A percentile compares a stretch with the other conserved stretches of the same genome.
phyloP scores from a whole-genome alignment of 2,797 vertebrate species.

The Rachycentron canadum region DNA sequence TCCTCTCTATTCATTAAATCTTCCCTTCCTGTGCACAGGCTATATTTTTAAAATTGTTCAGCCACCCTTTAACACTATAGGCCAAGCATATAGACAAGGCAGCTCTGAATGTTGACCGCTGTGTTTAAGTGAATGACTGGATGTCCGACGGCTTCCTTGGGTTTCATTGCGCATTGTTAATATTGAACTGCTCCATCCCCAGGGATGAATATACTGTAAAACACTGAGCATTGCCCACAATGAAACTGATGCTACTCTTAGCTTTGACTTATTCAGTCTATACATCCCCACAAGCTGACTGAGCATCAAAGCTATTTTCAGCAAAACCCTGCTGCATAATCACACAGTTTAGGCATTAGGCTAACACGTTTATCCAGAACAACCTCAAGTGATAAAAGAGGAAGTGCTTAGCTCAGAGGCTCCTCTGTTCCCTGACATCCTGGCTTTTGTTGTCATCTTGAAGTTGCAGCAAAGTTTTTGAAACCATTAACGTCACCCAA shows the following conservation, averaged over 20 bases:
- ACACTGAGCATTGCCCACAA: constrained; percentile 15
- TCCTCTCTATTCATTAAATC: constrained; percentile 51
- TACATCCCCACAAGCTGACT: constrained; percentile 12
- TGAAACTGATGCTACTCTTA: constrained; percentile 15
- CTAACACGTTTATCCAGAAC: constrained; percentile 17
- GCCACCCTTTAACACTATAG: constrained; percentile 30
- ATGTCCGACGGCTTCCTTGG: constrained; percentile 11
- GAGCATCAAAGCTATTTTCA: constrained; percentile 26
- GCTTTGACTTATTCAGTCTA: constrained; percentile 27
- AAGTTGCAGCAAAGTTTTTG: constrained; percentile 8
- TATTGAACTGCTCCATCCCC: constrained; percentile 21
- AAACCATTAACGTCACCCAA: background rate
- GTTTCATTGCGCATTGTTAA: constrained; percentile 36
- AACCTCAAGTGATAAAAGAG: constrained; percentile 26
- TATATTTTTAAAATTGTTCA: constrained; percentile 37
- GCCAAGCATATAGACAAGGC: constrained; percentile 29
- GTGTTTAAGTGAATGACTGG: constrained; percentile 42
- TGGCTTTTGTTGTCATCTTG: constrained; percentile 9
- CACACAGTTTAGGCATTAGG: constrained; percentile 20
- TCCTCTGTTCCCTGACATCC: constrained; percentile 22
- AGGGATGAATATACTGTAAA: background rate
- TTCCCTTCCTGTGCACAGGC: constrained; percentile 39
- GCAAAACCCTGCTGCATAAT: constrained; percentile 18
- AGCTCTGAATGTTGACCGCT: constrained; percentile 33
- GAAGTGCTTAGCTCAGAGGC: constrained; percentile 38